These are phyloP conservation scores for Mobula birostris DNA, from an alignment of 2,113 vertebrate species.

Conservation along the genomic window DNA sequence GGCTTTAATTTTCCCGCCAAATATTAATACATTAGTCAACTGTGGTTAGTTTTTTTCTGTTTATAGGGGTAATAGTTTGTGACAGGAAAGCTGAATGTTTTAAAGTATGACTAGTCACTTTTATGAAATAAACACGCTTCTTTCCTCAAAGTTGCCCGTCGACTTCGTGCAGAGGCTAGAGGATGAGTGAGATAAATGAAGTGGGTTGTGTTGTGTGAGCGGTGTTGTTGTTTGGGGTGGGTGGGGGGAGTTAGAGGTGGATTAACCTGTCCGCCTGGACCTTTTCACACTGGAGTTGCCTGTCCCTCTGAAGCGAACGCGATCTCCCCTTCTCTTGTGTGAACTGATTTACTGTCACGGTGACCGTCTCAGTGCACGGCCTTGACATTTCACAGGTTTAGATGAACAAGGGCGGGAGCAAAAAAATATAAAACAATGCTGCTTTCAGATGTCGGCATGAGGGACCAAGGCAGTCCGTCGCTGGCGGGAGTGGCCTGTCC, in stretches of 20 bases:
- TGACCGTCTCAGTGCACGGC: background rate
- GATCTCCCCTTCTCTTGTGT: background rate
- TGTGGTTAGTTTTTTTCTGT: background rate
- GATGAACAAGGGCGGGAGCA: background rate
- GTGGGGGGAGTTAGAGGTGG: background rate
- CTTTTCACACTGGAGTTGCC: background rate
- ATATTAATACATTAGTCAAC: background rate
- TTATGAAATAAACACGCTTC: background rate
- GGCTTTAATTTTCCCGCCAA: background rate
- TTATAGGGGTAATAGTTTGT: background rate
- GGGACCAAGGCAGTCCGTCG: background rate
- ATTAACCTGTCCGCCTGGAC: background rate
- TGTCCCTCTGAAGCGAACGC: background rate
- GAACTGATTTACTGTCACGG: background rate
- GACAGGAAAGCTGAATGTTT: background rate
- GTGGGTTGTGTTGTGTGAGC: too few species aligned
- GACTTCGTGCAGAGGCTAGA: background rate
- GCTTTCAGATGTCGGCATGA: background rate
- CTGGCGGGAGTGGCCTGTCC: background rate
- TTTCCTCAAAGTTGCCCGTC: background rate
- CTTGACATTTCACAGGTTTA: conserved; percentile 2
- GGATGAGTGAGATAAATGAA: background rate
- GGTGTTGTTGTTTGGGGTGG: background rate
- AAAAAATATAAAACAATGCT: background rate
- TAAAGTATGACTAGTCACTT: background rate